These are phyloP conservation scores for human (Homo sapiens) DNA, from an alignment of 2,113 vertebrate genomes.

Conservation along the genomic window DNA sequence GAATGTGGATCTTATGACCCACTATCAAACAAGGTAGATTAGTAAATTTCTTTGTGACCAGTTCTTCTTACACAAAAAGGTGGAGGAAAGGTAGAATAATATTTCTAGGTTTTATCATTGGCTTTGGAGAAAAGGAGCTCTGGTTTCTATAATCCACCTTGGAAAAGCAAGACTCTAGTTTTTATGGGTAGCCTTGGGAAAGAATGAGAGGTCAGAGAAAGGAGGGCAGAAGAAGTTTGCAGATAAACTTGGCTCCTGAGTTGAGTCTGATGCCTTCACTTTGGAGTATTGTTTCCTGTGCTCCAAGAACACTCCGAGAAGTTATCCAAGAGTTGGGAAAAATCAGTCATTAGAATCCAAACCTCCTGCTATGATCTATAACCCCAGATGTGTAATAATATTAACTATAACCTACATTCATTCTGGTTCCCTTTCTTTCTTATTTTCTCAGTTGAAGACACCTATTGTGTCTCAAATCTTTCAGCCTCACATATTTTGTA, in stretches of 20 bases:
- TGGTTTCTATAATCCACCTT: not conserved
- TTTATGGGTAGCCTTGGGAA: not conserved
- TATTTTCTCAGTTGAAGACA: conserved; percentile 6
- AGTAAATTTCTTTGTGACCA: not conserved
- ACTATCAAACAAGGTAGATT: not conserved
- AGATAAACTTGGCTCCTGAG: not conserved
- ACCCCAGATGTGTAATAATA: not conserved
- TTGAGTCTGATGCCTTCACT: not conserved
- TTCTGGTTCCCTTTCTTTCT: not conserved
- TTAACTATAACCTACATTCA: not conserved
- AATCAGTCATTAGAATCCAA: not conserved
- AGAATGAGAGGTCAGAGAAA: not conserved
- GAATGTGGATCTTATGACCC: not conserved
- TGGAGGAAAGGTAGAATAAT: not conserved
- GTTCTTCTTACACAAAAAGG: not conserved
- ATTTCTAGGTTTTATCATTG: not conserved
- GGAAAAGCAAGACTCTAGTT: not conserved
- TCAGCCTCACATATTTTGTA: conserved; percentile 64
- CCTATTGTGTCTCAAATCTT: not conserved
- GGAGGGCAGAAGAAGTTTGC: not conserved
- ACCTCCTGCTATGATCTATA: not conserved
- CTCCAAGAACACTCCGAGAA: not conserved
- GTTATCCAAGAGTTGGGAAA: not conserved
- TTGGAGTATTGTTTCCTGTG: not conserved
- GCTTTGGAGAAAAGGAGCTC: not conserved